phyloP scores from a whole-genome alignment of 2,888 invertebrate genomes.

The Boloria euphrosyne region DNA sequence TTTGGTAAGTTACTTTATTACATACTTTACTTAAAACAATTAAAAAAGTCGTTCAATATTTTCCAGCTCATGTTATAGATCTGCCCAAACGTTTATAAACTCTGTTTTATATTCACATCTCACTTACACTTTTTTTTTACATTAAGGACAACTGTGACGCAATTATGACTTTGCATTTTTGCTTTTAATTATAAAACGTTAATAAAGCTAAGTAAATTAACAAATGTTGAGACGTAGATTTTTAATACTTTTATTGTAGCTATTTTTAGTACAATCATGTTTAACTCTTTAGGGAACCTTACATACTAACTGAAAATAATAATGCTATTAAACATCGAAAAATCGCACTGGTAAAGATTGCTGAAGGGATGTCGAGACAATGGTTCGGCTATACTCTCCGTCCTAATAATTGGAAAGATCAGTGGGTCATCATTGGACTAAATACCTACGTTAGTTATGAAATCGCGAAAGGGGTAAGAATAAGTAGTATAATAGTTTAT shows the following conservation, averaged over 20 bases:
- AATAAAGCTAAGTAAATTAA: no score
- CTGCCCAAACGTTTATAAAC: no score
- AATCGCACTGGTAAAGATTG: constrained; percentile 73
- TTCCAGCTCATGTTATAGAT: no score
- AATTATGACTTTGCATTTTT: no score
- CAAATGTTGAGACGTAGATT: no score
- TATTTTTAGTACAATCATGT: no score
- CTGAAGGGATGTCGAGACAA: constrained; percentile 86
- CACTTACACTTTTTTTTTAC: no score
- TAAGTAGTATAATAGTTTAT: neutral
- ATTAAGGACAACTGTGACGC: no score
- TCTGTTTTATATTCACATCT: no score
- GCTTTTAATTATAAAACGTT: no score
- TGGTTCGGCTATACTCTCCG: constrained; percentile 86
- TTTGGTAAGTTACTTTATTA: constrained; percentile 62
- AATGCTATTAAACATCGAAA: constrained; percentile 69
- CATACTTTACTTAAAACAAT: neutral
- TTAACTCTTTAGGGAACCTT: constrained; percentile 62
- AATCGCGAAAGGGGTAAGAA: constrained; percentile 70
- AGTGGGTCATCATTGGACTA: constrained; percentile 84
- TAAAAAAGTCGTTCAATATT: no score
- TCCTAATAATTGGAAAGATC: constrained; percentile 82
- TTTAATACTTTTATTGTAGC: no score
- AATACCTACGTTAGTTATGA: constrained; percentile 83
- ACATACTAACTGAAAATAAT: constrained; percentile 60